Conservation (phyloP, 2,113 vertebrate species). For the Tangachromis dhanisi region DNA sequence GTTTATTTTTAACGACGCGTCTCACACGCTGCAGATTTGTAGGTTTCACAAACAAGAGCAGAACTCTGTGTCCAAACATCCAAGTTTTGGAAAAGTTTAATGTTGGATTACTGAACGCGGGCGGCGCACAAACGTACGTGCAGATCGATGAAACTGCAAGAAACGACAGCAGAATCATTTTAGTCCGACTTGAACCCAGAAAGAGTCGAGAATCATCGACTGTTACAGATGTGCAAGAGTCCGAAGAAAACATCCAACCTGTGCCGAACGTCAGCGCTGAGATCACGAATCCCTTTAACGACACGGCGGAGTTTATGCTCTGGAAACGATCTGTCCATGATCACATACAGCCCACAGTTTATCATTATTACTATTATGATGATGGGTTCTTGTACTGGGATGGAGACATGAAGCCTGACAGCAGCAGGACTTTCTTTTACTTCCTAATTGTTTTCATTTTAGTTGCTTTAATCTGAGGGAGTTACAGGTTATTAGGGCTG, state of each 20-base stretch:
- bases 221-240: neutral
- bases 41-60: neutral
- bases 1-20: neutral
- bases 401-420: rapidly evolving
- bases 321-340: rapidly evolving
- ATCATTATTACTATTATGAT: rapidly evolving
- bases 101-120: neutral
- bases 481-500: neutral
- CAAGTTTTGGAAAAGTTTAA: rapidly evolving
- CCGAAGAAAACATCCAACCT: neutral
- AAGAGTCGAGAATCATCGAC: rapidly evolving
- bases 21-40: neutral
- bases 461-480: neutral
- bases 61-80: neutral
- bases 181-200: neutral
- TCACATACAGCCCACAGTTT: rapidly evolving
- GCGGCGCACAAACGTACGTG: neutral
- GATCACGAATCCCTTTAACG: rapidly evolving
- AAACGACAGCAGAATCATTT: rapidly evolving
- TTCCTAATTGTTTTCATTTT: rapidly evolving
- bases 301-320: neutral
- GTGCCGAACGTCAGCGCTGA: neutral
- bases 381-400: neutral
- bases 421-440: neutral
- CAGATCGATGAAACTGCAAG: neutral